Evolutionary conservation across 2,113 vertebrate genomes (phyloP), one percentile per base, ranked within the genome.

Genomic region (Oreotrochilus melanogaster): DNA sequence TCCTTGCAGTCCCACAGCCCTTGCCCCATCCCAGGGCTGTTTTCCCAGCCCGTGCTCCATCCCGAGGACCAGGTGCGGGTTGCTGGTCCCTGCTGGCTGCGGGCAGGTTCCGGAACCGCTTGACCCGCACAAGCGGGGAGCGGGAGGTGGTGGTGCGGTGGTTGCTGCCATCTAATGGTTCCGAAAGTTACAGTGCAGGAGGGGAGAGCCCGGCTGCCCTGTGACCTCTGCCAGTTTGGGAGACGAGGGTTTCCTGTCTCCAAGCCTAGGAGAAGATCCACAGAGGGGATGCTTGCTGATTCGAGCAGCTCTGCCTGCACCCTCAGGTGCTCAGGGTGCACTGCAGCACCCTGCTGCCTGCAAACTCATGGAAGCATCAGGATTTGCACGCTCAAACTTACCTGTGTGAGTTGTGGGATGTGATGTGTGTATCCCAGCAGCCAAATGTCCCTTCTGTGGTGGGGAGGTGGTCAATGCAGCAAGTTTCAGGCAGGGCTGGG

Each of bases 151-250:
- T 48, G 88, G 23, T 5, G 15, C 2, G 76, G 95, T 37, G 53
- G 54, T 35, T 97, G 93, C 97, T 97, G 97, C 96, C 97, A 97
- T 88, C 97, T 97, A 96, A 93, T 18, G 97, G 86, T 78, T 69
- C 66, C 17, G 81, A 43, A 19, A 18, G 25, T 87, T 6, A 8
- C 31, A 9, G 39, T 10, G 35, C 73, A 3, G 67, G 31, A 60
- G 7, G 4, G 28, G 19, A 70, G 25, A 61, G 47, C 31, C 22
- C 3, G 1, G 48, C 53, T 50, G 11, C 7, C 0, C 67, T 2
- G 13, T 3, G 51, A 0, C 21, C 30, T 60, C 50, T 3, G 2
- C 15, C 0, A 4, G 33, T 11, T 2, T 17, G 31, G 78, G 39
- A 66, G 24, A 15, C 47, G 5, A 0, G 24, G 1, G 12, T 2